Percentiles rank a stretch among this genome's conserved stretches.
phyloP scores from a whole-genome alignment of 2,888 invertebrate species.

The Achlya flavicornis region DNA sequence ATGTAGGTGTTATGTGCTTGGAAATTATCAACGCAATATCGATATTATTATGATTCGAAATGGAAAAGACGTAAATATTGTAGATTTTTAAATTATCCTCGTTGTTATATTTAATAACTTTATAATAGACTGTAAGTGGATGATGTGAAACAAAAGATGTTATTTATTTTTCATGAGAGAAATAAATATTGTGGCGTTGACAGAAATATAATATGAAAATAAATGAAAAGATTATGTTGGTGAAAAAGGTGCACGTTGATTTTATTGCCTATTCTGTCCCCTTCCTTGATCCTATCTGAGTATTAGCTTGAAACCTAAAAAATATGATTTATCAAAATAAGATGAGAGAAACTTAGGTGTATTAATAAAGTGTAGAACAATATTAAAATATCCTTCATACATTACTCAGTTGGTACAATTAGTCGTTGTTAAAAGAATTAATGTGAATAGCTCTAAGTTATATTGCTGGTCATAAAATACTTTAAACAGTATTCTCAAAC shows the following conservation, averaged over 20 bases:
- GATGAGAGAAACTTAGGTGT: not conserved
- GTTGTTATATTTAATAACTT: slow-evolving; percentile 64
- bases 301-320: slow-evolving; percentile 46
- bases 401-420: no score
- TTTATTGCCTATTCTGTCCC: slow-evolving; percentile 54
- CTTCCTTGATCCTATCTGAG: slow-evolving; percentile 38
- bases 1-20: slow-evolving; percentile 30
- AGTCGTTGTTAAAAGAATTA: no score
- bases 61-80: slow-evolving; percentile 57
- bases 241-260: slow-evolving; percentile 73
- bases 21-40: slow-evolving; percentile 27
- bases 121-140: slow-evolving; percentile 56
- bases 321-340: not conserved
- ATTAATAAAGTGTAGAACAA: no score
- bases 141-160: slow-evolving; percentile 54
- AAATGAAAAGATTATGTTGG: slow-evolving; percentile 58
- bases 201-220: slow-evolving; percentile 53
- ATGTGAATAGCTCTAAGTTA: no score
- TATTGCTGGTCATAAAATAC: no score
- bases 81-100: slow-evolving; percentile 50
- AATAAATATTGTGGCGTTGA: slow-evolving; percentile 61
- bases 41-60: slow-evolving; percentile 31
- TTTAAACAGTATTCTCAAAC: not conserved
- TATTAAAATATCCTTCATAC: no score
- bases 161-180: slow-evolving; percentile 67